These are phyloP conservation scores for Pteropus rufus DNA, from an alignment of 2,797 vertebrate species.

Conservation along the genomic window DNA sequence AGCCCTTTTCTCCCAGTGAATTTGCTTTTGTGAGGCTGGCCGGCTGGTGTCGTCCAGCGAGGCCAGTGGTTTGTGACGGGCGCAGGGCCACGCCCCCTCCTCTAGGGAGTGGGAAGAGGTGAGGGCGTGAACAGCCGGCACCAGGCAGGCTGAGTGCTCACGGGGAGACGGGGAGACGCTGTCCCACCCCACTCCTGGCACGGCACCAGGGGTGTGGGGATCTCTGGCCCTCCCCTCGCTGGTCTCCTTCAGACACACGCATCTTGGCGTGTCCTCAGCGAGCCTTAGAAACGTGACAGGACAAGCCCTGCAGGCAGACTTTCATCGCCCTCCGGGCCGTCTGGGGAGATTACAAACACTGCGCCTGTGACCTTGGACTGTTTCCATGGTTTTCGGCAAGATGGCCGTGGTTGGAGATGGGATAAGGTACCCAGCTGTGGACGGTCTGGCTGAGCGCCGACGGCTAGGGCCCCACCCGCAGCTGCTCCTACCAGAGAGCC, in stretches of 20 bases:
- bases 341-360: accelerated
- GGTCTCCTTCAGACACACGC: accelerated
- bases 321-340: background rate
- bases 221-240: accelerated
- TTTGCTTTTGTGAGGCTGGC: background rate
- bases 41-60: background rate
- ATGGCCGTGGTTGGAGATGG: background rate
- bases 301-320: accelerated
- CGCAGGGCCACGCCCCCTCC: too few species aligned
- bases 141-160: background rate
- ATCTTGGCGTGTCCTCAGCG: accelerated
- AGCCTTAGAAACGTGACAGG: background rate
- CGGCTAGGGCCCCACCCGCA: background rate
- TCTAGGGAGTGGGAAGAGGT: too few species aligned
- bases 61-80: background rate
- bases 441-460: accelerated
- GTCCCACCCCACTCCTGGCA: background rate
- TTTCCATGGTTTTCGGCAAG: background rate
- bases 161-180: background rate
- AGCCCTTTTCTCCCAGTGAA: background rate
- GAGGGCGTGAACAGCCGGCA: accelerated
- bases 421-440: background rate
- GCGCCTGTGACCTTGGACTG: background rate
- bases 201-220: accelerated
- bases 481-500: conserved; percentile 30